A percentile compares a stretch with the other conserved stretches of the same genome.
Evolutionary conservation across 2,113 vertebrate genomes (phyloP).

Genomic region (Marmota monax): DNA sequence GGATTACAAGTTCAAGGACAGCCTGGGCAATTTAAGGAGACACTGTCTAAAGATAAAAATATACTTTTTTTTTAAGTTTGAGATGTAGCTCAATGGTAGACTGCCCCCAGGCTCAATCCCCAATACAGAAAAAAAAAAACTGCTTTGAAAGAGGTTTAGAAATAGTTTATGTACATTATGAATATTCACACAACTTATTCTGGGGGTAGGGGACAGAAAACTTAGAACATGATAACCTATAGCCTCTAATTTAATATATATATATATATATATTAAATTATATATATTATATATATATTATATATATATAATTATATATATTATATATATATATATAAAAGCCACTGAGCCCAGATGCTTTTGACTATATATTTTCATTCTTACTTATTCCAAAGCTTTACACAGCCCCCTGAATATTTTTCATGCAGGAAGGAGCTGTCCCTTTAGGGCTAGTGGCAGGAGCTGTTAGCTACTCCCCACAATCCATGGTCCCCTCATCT

Average conservation of each 20-base stretch:
- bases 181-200: background rate
- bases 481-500: background rate
- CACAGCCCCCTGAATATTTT: accelerated
- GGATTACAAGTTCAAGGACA: too few species aligned
- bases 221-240: background rate
- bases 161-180: background rate
- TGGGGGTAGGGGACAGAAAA: background rate
- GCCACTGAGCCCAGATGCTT: background rate
- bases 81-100: too few species aligned
- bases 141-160: background rate
- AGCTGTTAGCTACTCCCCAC: background rate
- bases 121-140: too few species aligned
- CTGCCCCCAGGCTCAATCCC: too few species aligned
- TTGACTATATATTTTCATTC: background rate
- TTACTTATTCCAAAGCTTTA: background rate
- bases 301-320: too few species aligned
- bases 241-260: background rate
- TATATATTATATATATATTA: too few species aligned
- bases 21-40: too few species aligned
- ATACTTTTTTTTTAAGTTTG: too few species aligned
- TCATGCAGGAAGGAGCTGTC: accelerated
- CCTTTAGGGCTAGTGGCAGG: background rate
- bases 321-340: background rate
- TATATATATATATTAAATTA: too few species aligned
- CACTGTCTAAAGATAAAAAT: too few species aligned